phyloP scores from a whole-genome alignment of 2,888 invertebrate genomes.

The Unio delphinus region DNA sequence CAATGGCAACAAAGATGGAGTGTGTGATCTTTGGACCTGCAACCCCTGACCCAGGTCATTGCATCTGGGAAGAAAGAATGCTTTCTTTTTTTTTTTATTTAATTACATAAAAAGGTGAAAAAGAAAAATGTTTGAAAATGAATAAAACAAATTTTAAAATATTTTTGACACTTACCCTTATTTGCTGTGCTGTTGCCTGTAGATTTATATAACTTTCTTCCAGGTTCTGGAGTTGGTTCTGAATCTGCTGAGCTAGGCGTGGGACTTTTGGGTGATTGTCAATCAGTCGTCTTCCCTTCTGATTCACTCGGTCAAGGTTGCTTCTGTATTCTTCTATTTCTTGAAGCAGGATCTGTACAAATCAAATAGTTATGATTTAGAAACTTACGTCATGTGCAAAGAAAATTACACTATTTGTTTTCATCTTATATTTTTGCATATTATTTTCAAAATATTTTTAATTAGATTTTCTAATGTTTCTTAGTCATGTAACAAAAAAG shows the following conservation, averaged over 20 bases:
- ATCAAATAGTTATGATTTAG: conserved; percentile 1
- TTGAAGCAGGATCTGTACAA: conserved; percentile 68
- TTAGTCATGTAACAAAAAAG: not conserved
- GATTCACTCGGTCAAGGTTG: conserved; percentile 85
- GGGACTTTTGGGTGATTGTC: conserved; percentile 80
- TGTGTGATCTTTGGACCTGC: conserved; percentile 40
- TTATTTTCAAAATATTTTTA: not conserved
- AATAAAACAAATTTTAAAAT: conserved; percentile 5
- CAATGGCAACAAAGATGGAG: conserved; percentile 46
- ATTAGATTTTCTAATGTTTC: not conserved
- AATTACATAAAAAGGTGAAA: not conserved
- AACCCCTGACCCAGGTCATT: conserved; percentile 41
- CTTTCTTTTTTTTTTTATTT: conserved; percentile 1
- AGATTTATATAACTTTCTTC: conserved; percentile 94
- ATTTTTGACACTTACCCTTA: conserved; percentile 75
- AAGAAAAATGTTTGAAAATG: conserved; percentile 7
- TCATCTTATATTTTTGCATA: not conserved
- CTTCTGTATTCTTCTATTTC: conserved; percentile 86
- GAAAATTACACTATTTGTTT: not conserved
- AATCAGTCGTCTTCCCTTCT: conserved; percentile 88
- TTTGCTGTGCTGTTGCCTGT: conserved; percentile 90
- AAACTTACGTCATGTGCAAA: not conserved
- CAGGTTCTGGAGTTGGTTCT: conserved; percentile 89
- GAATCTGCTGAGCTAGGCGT: conserved; percentile 83
- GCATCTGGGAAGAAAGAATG: not conserved